Evolutionary conservation across 2,797 vertebrate genomes (phyloP).

Genomic region (Podargus strigoides): DNA sequence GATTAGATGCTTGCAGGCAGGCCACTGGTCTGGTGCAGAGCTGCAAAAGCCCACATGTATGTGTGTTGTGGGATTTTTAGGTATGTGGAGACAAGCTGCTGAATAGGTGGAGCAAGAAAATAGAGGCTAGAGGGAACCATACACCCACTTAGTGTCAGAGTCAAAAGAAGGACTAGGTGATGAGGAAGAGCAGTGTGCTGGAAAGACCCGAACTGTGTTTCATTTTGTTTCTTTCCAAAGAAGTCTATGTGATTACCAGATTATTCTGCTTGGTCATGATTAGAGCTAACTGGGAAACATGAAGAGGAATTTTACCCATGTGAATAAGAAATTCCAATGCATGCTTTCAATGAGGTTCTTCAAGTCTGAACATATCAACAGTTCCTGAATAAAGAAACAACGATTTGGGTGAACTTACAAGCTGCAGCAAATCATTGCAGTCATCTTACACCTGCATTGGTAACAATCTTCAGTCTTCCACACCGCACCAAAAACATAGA

Average conservation of each 20-base stretch:
- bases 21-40: background rate
- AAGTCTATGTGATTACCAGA: background rate
- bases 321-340: background rate
- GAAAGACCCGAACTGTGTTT: background rate
- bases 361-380: background rate
- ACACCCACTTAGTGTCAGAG: background rate
- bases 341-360: background rate
- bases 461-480: constrained; percentile 64
- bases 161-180: background rate
- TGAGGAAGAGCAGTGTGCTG: background rate
- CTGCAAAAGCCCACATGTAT: background rate
- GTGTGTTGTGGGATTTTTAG: background rate
- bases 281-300: background rate
- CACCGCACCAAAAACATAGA: constrained; percentile 46
- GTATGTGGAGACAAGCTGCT: background rate
- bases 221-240: background rate
- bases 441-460: constrained; percentile 49
- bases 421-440: constrained; percentile 58
- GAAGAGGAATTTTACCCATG: background rate
- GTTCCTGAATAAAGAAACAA: background rate
- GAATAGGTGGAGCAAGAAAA: background rate
- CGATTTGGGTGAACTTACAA: constrained; percentile 39
- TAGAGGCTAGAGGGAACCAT: background rate
- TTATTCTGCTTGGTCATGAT: background rate
- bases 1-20: background rate